Conservation (phyloP, 2,888 invertebrate species). For the Trachelus troglodyta region DNA sequence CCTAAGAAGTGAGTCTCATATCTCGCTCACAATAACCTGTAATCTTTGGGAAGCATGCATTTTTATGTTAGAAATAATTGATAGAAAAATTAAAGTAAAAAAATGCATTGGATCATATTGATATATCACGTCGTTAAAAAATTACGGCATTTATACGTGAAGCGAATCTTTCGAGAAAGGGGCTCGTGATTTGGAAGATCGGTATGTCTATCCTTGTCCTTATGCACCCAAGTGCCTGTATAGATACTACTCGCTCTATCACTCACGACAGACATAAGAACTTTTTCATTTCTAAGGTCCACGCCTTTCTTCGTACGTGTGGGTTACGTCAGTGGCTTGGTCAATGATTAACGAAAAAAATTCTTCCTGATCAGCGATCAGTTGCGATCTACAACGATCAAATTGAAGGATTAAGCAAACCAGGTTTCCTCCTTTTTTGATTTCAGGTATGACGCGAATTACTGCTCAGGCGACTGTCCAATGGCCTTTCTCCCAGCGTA, state of each 20-base stretch:
- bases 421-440: not conserved
- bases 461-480: slow-evolving; percentile 95
- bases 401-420: not conserved
- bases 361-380: not conserved
- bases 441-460: slow-evolving; percentile 87
- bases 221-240: not conserved
- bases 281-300: not conserved
- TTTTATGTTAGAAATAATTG: not conserved
- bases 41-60: not conserved
- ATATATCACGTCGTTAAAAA: no score
- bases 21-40: not conserved
- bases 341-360: not conserved
- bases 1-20: slow-evolving; percentile 75
- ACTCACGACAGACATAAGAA: not conserved
- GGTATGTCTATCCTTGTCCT: not conserved
- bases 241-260: not conserved
- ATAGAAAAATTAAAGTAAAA: not conserved
- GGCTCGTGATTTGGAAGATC: no score
- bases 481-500: slow-evolving; percentile 88
- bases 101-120: no score
- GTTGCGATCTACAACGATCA: not conserved
- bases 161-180: not conserved
- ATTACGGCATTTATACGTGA: no score
- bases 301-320: not conserved
- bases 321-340: not conserved